A percentile compares a stretch with the other conserved stretches of the same genome.
phyloP scores from a whole-genome alignment of 2,888 invertebrate genomes.

The Amaurobius ferox region DNA sequence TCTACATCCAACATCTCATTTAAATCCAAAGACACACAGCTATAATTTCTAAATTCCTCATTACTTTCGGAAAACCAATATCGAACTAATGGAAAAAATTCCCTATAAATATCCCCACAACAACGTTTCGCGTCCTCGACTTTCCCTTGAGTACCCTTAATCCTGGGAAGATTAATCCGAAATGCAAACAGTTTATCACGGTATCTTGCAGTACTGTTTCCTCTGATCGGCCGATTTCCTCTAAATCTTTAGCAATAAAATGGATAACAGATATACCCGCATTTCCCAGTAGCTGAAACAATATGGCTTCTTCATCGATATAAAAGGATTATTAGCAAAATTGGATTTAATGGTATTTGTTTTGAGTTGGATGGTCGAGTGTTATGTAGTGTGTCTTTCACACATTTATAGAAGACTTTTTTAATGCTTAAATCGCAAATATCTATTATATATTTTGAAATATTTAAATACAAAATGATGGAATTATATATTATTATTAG shows the following conservation, averaged over 20 bases:
- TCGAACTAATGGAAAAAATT: background rate
- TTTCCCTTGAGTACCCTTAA: constrained; percentile 22
- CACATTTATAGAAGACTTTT: too few relatives aligned
- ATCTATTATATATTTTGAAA: too few relatives aligned
- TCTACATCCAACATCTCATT: too few relatives aligned
- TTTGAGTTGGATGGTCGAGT: background rate
- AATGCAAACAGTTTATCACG: constrained; percentile 42
- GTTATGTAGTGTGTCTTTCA: too few relatives aligned
- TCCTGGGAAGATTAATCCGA: constrained; percentile 43
- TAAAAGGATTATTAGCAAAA: background rate
- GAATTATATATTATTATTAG: too few relatives aligned
- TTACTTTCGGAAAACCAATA: background rate
- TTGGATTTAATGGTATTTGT: background rate
- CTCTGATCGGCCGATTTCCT: background rate
- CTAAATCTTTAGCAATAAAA: constrained; percentile 6
- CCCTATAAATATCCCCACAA: background rate
- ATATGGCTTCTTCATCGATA: background rate
- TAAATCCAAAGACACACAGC: too few relatives aligned
- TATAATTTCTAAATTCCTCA: too few relatives aligned
- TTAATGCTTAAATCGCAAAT: too few relatives aligned
- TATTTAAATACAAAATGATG: too few relatives aligned
- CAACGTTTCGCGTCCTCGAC: background rate
- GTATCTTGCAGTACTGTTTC: background rate
- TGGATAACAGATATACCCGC: background rate
- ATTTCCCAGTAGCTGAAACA: background rate